Evolutionary conservation across 2,797 vertebrate species (phyloP).

Genomic region (Rhynchonycteris naso): DNA sequence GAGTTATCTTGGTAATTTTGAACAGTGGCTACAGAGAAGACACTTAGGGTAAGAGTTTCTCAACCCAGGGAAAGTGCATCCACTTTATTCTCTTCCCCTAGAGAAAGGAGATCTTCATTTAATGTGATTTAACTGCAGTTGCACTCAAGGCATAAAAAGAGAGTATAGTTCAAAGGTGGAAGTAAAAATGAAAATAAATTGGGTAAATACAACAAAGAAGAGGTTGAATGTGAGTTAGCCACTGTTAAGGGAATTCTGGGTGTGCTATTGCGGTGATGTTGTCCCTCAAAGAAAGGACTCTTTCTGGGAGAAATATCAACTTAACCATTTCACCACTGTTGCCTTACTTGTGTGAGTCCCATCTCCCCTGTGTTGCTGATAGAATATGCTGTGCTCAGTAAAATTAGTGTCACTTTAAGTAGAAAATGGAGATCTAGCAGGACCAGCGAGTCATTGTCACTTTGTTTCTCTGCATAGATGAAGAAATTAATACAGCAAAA

Average conservation of each 20-base stretch:
- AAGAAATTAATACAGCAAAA: slow-evolving; percentile 92
- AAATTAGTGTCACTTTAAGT: not conserved
- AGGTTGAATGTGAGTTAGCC: slow-evolving; percentile 50
- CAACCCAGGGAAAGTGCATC: slow-evolving; percentile 70
- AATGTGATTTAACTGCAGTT: slow-evolving; percentile 67
- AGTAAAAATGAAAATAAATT: slow-evolving; percentile 77
- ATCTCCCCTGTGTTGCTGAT: not conserved
- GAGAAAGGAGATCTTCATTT: slow-evolving; percentile 73
- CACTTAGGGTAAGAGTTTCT: slow-evolving; percentile 58
- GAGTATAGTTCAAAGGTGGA: slow-evolving; percentile 63
- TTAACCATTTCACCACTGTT: slow-evolving; percentile 17
- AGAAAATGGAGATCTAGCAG: not conserved
- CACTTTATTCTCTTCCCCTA: slow-evolving; percentile 66
- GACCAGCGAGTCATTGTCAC: not conserved
- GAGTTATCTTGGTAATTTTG: slow-evolving; percentile 43
- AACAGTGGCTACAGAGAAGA: slow-evolving; percentile 60
- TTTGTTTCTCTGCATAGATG: slow-evolving; percentile 85
- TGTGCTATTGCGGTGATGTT: not conserved
- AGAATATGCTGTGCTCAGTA: accelerated
- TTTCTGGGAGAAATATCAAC: not conserved
- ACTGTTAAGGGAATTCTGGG: slow-evolving; percentile 45
- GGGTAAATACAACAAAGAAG: slow-evolving; percentile 71
- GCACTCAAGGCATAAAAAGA: slow-evolving; percentile 75
- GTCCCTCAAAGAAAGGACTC: not conserved
- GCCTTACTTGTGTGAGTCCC: accelerated